Conservation (phyloP, 2,888 invertebrate genomes). For the Seladonia tumulorum region DNA sequence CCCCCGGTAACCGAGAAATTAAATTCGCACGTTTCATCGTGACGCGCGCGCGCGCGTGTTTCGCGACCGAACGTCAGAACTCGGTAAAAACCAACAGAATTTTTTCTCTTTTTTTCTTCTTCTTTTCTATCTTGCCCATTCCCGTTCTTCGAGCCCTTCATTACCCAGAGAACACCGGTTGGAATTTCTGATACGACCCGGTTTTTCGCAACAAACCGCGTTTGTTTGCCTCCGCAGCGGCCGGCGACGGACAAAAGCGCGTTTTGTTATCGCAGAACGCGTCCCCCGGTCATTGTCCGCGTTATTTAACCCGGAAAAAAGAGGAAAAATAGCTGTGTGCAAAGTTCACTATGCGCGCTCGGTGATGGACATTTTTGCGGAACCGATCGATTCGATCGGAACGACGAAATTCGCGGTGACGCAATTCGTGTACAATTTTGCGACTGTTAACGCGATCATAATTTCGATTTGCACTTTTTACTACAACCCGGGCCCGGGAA, state of each 20-base stretch:
- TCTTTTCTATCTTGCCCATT: background rate
- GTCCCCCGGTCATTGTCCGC: constrained; percentile 5
- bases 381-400: background rate
- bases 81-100: background rate
- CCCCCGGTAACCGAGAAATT: constrained; percentile 72
- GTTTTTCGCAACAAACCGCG: constrained; percentile 14
- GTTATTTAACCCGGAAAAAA: constrained; percentile 18
- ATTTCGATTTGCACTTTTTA: background rate
- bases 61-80: constrained; percentile 46
- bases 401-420: background rate
- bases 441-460: background rate
- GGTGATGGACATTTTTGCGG: background rate
- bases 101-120: background rate
- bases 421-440: background rate
- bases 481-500: too few relatives aligned
- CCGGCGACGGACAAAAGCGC: constrained; percentile 13
- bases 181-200: background rate
- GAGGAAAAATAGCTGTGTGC: background rate
- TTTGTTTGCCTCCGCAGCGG: background rate
- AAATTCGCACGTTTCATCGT: constrained; percentile 75
- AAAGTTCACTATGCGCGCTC: background rate
- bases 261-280: background rate
- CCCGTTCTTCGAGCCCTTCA: background rate
- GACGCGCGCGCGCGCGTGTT: constrained; percentile 59
- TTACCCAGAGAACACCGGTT: background rate